A percentile compares a stretch with the other conserved stretches of the same genome.
Conservation (phyloP, 2,888 invertebrate genomes). For the Rutpela maculata region DNA sequence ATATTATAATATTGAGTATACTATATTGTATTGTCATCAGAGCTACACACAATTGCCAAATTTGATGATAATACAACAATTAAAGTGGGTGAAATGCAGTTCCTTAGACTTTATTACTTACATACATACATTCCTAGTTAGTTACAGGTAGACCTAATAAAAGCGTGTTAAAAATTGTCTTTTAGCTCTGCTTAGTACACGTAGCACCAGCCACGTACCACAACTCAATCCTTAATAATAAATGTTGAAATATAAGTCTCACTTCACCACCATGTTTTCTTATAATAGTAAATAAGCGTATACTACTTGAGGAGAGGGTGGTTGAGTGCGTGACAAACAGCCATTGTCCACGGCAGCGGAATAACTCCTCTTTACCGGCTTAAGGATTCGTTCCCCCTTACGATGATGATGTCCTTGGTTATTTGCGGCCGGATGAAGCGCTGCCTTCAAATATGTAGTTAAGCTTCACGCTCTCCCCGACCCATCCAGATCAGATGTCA, state of each 20-base stretch:
- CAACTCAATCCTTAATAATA: constrained; percentile 4
- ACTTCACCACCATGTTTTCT: constrained; percentile 42
- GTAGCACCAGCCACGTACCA: background rate
- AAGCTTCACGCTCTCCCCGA: constrained; percentile 35
- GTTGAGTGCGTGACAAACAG: constrained; percentile 61
- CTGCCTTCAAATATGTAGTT: constrained; percentile 39
- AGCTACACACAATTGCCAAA: too few relatives aligned
- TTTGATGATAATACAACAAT: too few relatives aligned
- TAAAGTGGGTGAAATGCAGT: too few relatives aligned
- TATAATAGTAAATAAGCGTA: constrained; percentile 55
- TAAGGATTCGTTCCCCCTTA: constrained; percentile 44
- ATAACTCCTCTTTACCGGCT: constrained; percentile 45
- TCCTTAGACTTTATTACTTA: too few relatives aligned
- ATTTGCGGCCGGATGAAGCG: constrained; percentile 47
- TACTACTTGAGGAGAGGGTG: constrained; percentile 50
- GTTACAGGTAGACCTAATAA: too few relatives aligned
- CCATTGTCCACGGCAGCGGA: constrained; percentile 56
- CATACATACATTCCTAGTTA: too few relatives aligned
- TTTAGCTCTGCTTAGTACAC: too few relatives aligned
- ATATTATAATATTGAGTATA: too few relatives aligned
- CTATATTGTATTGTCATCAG: too few relatives aligned
- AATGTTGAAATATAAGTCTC: constrained; percentile 3
- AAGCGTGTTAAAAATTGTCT: too few relatives aligned
- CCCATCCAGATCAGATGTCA: constrained; percentile 45
- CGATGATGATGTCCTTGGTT: constrained; percentile 48